phyloP scores from a whole-genome alignment of 2,888 invertebrate species.

The Adelphocoris suturalis region DNA sequence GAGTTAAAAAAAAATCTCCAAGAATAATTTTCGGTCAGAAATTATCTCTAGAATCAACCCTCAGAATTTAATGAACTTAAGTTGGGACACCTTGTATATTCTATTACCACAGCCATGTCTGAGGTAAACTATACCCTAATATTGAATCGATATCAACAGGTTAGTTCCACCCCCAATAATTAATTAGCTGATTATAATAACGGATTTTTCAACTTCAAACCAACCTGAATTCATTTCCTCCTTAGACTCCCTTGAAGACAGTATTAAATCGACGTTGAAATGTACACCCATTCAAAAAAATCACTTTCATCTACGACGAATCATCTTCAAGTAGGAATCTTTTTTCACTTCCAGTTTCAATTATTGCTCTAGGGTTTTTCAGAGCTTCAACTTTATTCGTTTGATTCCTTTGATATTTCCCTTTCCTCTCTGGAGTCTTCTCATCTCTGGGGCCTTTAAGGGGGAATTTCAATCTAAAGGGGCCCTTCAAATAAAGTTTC shows the following conservation, averaged over 20 bases:
- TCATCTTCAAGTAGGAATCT: slow-evolving; percentile 43
- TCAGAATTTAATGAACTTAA: too few relatives aligned
- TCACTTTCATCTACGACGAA: slow-evolving; percentile 37
- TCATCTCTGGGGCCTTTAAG: slow-evolving; percentile 24
- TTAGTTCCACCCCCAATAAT: background rate
- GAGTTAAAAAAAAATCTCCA: too few relatives aligned
- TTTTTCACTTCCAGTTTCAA: slow-evolving; percentile 26
- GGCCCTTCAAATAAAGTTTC: slow-evolving; percentile 57
- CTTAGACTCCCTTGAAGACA: background rate
- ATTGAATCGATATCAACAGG: too few relatives aligned
- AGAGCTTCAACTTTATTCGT: slow-evolving; percentile 35
- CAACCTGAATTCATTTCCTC: background rate
- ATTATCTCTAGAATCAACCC: too few relatives aligned
- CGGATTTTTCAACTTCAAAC: background rate
- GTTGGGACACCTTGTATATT: too few relatives aligned
- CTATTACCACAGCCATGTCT: too few relatives aligned
- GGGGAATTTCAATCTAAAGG: slow-evolving; percentile 38
- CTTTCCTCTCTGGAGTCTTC: background rate
- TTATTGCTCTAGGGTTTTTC: slow-evolving; percentile 41
- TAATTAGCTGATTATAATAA: background rate
- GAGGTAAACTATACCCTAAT: too few relatives aligned
- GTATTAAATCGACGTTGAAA: slow-evolving; percentile 33
- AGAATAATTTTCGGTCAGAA: too few relatives aligned
- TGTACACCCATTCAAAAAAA: slow-evolving; percentile 8
- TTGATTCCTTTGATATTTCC: slow-evolving; percentile 46